Base-by-base conservation (phyloP, 2,113 vertebrate genomes). In the Illadopsis cleaveri region DNA sequence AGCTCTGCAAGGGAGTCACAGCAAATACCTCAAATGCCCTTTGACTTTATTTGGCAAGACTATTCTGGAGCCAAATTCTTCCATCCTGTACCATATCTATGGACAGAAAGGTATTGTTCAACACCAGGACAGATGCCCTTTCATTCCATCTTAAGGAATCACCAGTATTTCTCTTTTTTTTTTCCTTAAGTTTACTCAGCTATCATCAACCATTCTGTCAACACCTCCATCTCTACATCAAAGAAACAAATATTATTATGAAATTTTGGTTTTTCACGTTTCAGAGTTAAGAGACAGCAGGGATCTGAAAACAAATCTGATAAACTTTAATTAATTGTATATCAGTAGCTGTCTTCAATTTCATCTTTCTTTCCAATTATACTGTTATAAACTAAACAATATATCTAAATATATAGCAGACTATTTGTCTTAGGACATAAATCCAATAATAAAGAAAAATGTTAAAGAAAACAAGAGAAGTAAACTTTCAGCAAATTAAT, bases 401-500 rank as follows among this genome's bases (percentile, higher is more conserved):
- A n/a, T 37, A 75, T 72, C 77, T 87, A 93, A 92, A 89, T 82
- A 85, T 71, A 89, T 45, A 90, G 37, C 77, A 87, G 81, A 95
- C 22, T 84, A 54, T 51, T 86, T 80, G 25, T 88, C 83, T 69
- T 86, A 88, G 90, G 60, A 94, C 38, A 20, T 76, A 94, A 94
- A 92, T 89, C 65, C 44, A 95, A 69, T 93, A 86, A 90, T 76
- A 91, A 76, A 87, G 80, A 92, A 96, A 84, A 96, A 95, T 58
- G 86, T 80, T 82, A 94, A 94, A 37, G 42, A 84, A 96, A 96
- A 86, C 90, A 92, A 76, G 53, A 70, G 38, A 90, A 95, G 57
- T 91, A 89, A 96, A 92, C 89, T 65, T 87, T 19, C 65, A 70
- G 93, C 35, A 93, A 93, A 94, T 95, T 92, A 94, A 95, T 85